A percentile compares a stretch with the other conserved stretches of the same genome.
Evolutionary conservation across 2,888 invertebrate genomes (phyloP).

Genomic region (Lepidochitona cinerea): DNA sequence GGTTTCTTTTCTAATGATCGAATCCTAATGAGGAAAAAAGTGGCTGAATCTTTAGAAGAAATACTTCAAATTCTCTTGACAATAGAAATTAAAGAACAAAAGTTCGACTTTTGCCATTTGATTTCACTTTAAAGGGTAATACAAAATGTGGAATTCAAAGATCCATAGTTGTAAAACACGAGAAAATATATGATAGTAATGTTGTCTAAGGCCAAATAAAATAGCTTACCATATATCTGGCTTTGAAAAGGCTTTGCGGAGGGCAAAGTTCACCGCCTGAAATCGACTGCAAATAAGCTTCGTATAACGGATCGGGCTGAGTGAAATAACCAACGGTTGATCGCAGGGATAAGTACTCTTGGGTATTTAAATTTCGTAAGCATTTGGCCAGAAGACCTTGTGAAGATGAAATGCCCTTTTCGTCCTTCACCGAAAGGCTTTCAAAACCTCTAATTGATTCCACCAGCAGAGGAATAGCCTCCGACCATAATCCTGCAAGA

Average conservation of each 20-base stretch:
- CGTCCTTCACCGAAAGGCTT: constrained; percentile 17
- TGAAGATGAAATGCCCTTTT: constrained; percentile 33
- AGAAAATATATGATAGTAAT: too few species aligned
- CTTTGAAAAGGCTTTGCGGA: background rate
- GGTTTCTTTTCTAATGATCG: too few species aligned
- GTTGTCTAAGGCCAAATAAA: too few species aligned
- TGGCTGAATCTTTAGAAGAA: too few species aligned
- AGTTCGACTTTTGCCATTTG: too few species aligned
- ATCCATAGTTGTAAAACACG: too few species aligned
- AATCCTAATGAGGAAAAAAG: too few species aligned
- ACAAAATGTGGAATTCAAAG: too few species aligned
- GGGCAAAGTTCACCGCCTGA: constrained; percentile 8
- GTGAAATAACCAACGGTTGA: constrained; percentile 13
- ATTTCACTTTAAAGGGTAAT: too few species aligned
- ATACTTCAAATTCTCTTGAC: too few species aligned
- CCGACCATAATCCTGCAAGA: constrained; percentile 32
- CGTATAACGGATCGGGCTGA: constrained; percentile 21
- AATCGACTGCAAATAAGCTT: constrained; percentile 25
- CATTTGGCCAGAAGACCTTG: constrained; percentile 26
- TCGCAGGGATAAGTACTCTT: constrained; percentile 22
- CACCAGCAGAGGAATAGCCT: constrained; percentile 27
- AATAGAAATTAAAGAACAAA: too few species aligned
- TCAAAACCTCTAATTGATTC: constrained; percentile 25
- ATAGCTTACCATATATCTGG: constrained; percentile 2
- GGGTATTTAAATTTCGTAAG: constrained; percentile 19